A percentile compares a stretch with the other conserved stretches of the same genome.
These are phyloP conservation scores for Crotophaga sulcirostris DNA, from an alignment of 2,113 vertebrate genomes.

Conservation along the genomic window DNA sequence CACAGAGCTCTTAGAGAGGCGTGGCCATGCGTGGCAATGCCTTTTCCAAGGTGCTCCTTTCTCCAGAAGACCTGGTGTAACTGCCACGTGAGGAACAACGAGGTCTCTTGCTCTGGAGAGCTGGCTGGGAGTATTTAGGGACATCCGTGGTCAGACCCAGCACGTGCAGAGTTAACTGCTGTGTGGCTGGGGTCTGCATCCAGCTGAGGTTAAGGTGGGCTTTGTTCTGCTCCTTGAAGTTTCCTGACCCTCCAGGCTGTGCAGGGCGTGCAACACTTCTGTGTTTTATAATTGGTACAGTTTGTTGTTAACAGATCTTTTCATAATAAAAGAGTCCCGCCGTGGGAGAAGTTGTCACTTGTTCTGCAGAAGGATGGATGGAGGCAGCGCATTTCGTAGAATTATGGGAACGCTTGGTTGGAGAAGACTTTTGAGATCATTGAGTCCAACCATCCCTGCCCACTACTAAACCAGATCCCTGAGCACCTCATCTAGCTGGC, in stretches of 20 bases:
- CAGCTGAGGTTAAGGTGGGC: fast-evolving
- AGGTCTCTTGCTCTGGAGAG: neutral
- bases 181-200: fast-evolving
- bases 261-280: fast-evolving
- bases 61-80: neutral
- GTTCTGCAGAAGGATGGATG: neutral
- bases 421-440: no score
- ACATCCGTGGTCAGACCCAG: neutral
- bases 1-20: neutral
- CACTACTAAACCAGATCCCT: no score
- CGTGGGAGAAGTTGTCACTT: fast-evolving
- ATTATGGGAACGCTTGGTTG: no score
- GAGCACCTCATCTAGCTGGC: no score
- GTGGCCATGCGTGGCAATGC: neutral
- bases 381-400: neutral
- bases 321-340: slow-evolving; percentile 15
- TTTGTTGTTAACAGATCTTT: neutral
- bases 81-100: fast-evolving
- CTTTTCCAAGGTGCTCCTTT: neutral
- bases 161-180: neutral
- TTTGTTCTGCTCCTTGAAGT: neutral
- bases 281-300: neutral
- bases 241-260: neutral
- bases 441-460: no score
- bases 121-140: neutral